Evolutionary conservation across 1,140 invertebrate species (phyloP).

Genomic region (Myzus persicae): DNA sequence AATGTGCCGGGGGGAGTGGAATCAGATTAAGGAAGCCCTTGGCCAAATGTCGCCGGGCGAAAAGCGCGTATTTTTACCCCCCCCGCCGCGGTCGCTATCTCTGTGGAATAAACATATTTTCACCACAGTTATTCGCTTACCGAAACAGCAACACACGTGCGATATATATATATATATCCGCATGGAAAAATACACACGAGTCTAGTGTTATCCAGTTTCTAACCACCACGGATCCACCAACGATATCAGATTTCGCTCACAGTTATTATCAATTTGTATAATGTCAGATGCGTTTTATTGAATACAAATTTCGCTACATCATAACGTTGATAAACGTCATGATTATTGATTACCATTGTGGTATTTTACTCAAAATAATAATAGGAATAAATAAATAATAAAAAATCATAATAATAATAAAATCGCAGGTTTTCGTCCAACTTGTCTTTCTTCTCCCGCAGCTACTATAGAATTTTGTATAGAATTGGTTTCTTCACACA

Average conservation of each 20-base stretch:
- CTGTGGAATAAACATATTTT: background rate
- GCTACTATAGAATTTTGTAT: background rate
- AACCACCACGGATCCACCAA: background rate
- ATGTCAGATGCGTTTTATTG: background rate
- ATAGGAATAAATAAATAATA: too few species aligned
- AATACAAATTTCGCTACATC: background rate
- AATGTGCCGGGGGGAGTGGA: background rate
- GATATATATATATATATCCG: background rate
- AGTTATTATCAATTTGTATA: background rate
- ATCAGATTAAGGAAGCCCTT: background rate
- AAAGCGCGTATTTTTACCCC: background rate
- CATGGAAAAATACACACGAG: background rate
- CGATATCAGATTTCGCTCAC: background rate
- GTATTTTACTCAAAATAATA: background rate
- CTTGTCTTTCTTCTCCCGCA: too few species aligned
- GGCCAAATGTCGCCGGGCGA: background rate
- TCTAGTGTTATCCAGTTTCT: background rate
- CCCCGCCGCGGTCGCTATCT: background rate
- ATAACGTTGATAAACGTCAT: background rate
- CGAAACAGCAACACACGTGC: background rate
- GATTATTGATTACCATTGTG: background rate
- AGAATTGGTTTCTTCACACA: background rate
- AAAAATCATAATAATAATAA: background rate
- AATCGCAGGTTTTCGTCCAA: background rate
- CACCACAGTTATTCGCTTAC: background rate